These are phyloP conservation scores for Oplegnathus fasciatus DNA, from an alignment of 2,113 vertebrate genomes.

Conservation along the genomic window DNA sequence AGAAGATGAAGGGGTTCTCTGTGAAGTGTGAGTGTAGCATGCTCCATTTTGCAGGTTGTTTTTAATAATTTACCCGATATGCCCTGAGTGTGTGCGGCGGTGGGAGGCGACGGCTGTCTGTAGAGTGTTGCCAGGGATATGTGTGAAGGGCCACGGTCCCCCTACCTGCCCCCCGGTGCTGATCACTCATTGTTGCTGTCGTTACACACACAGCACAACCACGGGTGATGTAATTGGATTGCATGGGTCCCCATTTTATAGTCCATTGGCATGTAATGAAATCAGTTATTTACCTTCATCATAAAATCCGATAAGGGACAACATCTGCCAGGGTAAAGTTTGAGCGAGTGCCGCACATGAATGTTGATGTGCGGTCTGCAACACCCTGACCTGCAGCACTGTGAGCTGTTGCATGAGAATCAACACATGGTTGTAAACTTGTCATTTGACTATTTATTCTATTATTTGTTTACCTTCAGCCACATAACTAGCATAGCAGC, in stretches of 20 bases:
- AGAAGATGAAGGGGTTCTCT: conserved; percentile 61
- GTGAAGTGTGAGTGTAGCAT: conserved; percentile 64
- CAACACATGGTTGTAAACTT: conserved; percentile 44
- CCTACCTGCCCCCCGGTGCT: conserved; percentile 60
- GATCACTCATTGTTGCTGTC: conserved; percentile 65
- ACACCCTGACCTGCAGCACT: conserved; percentile 27
- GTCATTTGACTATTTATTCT: conserved; percentile 40
- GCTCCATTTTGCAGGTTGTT: conserved; percentile 78
- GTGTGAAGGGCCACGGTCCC: conserved; percentile 52
- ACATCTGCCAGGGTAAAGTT: conserved; percentile 76
- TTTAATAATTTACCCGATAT: conserved; percentile 79
- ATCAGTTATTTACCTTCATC: conserved; percentile 81
- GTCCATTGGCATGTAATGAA: conserved; percentile 79
- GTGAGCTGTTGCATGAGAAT: conserved; percentile 24
- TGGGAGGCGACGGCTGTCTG: conserved; percentile 47
- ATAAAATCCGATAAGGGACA: conserved; percentile 76
- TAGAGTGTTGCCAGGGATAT: conserved; percentile 33
- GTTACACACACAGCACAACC: conserved; percentile 65
- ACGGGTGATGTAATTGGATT: conserved; percentile 80
- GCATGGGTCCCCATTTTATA: conserved; percentile 77
- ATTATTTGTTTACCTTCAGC: conserved; percentile 42
- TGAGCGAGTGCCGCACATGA: conserved; percentile 55
- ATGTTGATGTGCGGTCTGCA: conserved; percentile 62
- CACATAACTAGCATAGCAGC: conserved; percentile 4
- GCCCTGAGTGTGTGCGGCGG: conserved; percentile 49